Percentiles rank a stretch among this genome's conserved stretches.
Evolutionary conservation across 2,113 vertebrate genomes (phyloP).

Genomic region (Dicrurus megarhynchus): DNA sequence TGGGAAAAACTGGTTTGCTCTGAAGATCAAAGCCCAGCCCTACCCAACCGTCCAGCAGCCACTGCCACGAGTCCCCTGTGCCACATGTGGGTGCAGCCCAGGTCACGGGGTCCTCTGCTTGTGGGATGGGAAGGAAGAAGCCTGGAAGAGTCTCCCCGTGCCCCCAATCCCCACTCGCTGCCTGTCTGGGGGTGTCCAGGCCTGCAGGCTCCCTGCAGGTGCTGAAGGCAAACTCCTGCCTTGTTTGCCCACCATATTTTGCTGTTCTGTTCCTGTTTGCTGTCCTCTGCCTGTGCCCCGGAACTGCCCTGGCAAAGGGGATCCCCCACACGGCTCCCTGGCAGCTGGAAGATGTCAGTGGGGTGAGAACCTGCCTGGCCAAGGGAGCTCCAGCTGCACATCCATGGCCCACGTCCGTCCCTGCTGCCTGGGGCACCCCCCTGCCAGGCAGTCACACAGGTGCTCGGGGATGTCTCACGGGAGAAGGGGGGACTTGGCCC

Average conservation of each 20-base stretch:
- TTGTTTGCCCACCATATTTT: background rate
- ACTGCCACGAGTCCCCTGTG: background rate
- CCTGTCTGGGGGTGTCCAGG: background rate
- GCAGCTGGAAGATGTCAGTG: background rate
- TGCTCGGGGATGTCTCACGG: background rate
- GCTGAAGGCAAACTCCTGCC: background rate
- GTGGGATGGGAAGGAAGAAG: slow-evolving; percentile 27
- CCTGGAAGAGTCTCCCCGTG: background rate
- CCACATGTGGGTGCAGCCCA: background rate
- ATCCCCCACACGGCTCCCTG: accelerated
- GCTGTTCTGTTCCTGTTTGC: background rate
- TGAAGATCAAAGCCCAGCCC: slow-evolving; percentile 33
- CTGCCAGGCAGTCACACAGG: accelerated
- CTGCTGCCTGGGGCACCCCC: background rate
- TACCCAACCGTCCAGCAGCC: background rate
- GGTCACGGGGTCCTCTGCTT: background rate
- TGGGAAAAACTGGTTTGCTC: background rate
- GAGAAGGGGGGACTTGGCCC: background rate
- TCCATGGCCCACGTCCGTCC: accelerated
- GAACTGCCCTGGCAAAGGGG: background rate
- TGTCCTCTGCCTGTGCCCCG: background rate
- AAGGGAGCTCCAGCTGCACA: background rate
- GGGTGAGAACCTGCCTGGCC: background rate
- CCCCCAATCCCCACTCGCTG: background rate
- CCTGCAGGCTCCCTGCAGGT: background rate